A percentile compares a stretch with the other conserved stretches of the same genome.
phyloP scores from a whole-genome alignment of 2,113 vertebrate species.

The Orycteropus afer region DNA sequence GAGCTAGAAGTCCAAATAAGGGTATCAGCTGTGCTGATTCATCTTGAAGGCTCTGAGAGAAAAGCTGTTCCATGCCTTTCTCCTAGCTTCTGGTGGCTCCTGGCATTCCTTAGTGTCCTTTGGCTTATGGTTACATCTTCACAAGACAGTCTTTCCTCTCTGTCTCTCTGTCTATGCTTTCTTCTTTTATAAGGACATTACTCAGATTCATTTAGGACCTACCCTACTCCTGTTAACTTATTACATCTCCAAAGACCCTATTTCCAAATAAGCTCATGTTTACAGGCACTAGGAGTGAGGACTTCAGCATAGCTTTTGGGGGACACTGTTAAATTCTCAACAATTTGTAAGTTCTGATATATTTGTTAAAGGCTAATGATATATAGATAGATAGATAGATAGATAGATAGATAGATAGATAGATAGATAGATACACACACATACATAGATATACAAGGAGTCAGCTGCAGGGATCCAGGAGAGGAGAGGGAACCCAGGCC shows the following conservation, averaged over 20 bases:
- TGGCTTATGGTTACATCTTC: not conserved
- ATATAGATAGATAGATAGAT: not conserved
- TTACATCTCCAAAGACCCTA: not conserved
- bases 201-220: not conserved
- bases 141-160: not conserved
- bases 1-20: not conserved
- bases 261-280: not conserved
- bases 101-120: not conserved
- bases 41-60: not conserved
- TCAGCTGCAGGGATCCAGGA: too few species aligned
- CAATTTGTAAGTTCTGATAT: not conserved
- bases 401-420: too few species aligned
- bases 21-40: not conserved
- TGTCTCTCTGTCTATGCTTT: not conserved
- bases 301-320: not conserved
- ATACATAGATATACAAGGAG: too few species aligned
- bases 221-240: not conserved
- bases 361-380: conserved; percentile 7
- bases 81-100: not conserved
- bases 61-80: not conserved
- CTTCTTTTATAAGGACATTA: not conserved
- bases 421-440: too few species aligned
- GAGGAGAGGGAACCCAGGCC: too few species aligned
- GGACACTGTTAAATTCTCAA: not conserved
- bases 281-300: not conserved